A percentile compares a stretch with the other conserved stretches of the same genome.
Conservation (phyloP, 2,113 vertebrate genomes). For the Laticauda laticaudata region DNA sequence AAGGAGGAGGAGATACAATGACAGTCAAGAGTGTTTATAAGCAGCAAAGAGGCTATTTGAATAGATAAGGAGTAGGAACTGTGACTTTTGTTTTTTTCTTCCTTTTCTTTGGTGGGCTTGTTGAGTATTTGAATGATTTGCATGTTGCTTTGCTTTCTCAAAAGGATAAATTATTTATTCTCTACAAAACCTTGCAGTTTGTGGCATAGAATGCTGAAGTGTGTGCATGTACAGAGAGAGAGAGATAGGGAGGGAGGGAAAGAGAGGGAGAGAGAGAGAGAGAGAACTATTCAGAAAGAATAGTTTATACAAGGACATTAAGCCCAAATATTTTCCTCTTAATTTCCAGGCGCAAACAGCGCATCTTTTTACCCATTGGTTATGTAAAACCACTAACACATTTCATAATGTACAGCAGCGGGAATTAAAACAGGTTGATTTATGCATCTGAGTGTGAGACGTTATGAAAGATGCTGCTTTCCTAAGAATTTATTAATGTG, state of each 20-base stretch:
- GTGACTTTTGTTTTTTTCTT: slow-evolving; percentile 7
- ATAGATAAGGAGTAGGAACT: slow-evolving; percentile 33
- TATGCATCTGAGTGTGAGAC: background rate
- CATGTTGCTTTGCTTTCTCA: background rate
- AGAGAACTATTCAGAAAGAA: background rate
- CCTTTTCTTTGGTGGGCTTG: slow-evolving; percentile 10
- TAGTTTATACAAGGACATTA: slow-evolving; percentile 32
- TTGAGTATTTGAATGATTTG: slow-evolving; percentile 42
- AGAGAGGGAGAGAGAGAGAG: too few species aligned
- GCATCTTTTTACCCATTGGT: background rate
- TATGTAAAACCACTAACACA: background rate
- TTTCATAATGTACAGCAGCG: background rate
- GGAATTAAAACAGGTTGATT: background rate
- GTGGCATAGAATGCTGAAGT: slow-evolving; percentile 6
- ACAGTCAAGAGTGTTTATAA: background rate
- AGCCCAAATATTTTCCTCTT: background rate
- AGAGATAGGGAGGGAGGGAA: too few species aligned
- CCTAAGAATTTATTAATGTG: background rate
- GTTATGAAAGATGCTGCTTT: background rate
- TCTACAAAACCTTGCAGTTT: background rate
- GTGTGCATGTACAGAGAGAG: background rate
- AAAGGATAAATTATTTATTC: slow-evolving; percentile 34
- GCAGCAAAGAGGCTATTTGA: background rate
- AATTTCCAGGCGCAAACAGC: slow-evolving; percentile 14
- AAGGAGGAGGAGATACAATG: background rate